Conservation (phyloP, 2,113 vertebrate species). For the Clarias gariepinus region DNA sequence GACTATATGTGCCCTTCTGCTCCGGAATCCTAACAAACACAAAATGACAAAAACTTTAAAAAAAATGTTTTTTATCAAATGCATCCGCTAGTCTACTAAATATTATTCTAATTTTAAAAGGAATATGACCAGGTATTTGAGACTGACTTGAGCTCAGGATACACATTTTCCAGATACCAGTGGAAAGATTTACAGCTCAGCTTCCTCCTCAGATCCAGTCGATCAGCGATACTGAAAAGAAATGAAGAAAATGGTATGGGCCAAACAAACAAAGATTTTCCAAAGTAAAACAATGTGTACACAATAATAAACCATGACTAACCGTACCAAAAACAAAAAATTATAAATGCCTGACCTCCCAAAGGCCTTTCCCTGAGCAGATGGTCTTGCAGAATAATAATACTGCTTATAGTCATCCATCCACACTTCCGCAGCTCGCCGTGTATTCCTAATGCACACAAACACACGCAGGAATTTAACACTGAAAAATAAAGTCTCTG, state of each 20-base stretch:
- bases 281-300: not conserved
- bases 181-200: slow-evolving; percentile 96
- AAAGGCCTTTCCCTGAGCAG: slow-evolving; percentile 90
- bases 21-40: slow-evolving; percentile 82
- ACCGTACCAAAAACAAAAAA: not conserved
- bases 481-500: not conserved
- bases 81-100: not conserved
- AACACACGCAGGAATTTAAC: not conserved
- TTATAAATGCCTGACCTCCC: slow-evolving; percentile 80
- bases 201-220: slow-evolving; percentile 84
- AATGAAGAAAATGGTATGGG: not conserved
- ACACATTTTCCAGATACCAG: slow-evolving; percentile 97
- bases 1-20: slow-evolving; percentile 84
- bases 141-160: slow-evolving; percentile 93
- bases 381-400: slow-evolving; percentile 93
- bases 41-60: not conserved
- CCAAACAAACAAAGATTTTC: not conserved
- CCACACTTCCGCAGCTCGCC: slow-evolving; percentile 96
- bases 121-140: not conserved
- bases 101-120: not conserved
- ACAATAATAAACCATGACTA: not conserved
- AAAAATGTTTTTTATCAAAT: not conserved
- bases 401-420: slow-evolving; percentile 99
- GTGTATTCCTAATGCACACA: slow-evolving; percentile 84
- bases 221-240: slow-evolving; percentile 80